A percentile compares a stretch with the other conserved stretches of the same genome.
phyloP scores from a whole-genome alignment of 2,797 vertebrate species.

The Xenops minutus region DNA sequence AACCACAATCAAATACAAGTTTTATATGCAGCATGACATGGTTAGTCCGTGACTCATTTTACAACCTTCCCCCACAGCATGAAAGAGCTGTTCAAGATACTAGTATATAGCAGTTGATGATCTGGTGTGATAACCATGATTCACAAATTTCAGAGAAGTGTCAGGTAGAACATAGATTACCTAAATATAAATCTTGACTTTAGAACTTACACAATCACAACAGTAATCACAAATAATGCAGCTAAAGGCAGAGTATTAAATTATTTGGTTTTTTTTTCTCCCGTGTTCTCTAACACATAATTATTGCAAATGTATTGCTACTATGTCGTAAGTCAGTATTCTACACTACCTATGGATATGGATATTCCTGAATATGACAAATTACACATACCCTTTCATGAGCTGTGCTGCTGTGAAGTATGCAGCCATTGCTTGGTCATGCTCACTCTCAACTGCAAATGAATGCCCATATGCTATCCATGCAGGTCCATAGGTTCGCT shows the following conservation, averaged over 20 bases:
- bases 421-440: constrained; percentile 98
- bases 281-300: background rate
- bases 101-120: background rate
- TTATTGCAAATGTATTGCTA: background rate
- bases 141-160: background rate
- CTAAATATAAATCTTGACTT: background rate
- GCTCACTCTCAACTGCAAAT: constrained; percentile 97
- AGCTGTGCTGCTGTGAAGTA: constrained; percentile 98
- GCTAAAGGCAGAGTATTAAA: background rate
- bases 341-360: background rate
- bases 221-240: background rate
- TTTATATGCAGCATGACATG: background rate
- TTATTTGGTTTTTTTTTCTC: background rate
- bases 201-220: background rate
- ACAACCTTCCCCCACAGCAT: background rate
- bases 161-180: background rate
- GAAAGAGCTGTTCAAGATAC: background rate
- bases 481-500: constrained; percentile 94
- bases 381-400: constrained; percentile 91
- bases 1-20: background rate
- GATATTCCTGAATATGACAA: background rate
- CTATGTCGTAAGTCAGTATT: background rate
- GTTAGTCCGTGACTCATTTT: background rate
- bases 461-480: constrained; percentile 99
- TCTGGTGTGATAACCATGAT: background rate